phyloP scores from a whole-genome alignment of 2,888 invertebrate species.

The Marasmarcha lunaedactyla region DNA sequence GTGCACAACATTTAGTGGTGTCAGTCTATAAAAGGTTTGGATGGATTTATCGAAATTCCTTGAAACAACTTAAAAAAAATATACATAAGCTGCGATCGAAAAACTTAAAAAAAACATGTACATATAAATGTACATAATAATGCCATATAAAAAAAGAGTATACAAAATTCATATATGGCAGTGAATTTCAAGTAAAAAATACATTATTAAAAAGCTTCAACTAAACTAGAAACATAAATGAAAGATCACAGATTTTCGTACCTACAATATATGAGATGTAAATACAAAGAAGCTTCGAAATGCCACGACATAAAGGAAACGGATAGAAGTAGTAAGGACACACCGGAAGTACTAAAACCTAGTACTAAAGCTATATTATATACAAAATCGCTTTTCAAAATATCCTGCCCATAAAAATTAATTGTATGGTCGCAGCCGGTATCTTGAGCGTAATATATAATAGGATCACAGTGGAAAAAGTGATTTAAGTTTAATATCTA shows the following conservation, averaged over 20 bases:
- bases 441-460: conserved; percentile 63
- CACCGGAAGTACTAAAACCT: conserved; percentile 54
- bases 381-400: conserved; percentile 41
- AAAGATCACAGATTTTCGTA: conserved; percentile 58
- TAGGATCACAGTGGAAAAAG: conserved; percentile 71
- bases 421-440: conserved; percentile 48
- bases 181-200: conserved; percentile 21
- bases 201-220: conserved; percentile 4
- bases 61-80: conserved; percentile 19
- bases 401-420: conserved; percentile 24
- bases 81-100: conserved; percentile 25
- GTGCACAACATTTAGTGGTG: conserved; percentile 66
- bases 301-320: conserved; percentile 36
- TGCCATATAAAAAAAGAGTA: background rate
- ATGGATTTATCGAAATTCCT: conserved; percentile 49
- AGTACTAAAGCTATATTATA: conserved; percentile 50
- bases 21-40: conserved; percentile 67
- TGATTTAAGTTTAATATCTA: conserved; percentile 47
- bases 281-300: conserved; percentile 23
- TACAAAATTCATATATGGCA: conserved; percentile 20
- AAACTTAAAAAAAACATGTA: background rate
- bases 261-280: conserved; percentile 38
- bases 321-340: conserved; percentile 56
- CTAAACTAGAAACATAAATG: conserved; percentile 30
- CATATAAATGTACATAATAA: background rate